These are phyloP conservation scores for Dinothrombium tinctorium DNA, from an alignment of 1,140 invertebrate genomes.

Conservation along the genomic window DNA sequence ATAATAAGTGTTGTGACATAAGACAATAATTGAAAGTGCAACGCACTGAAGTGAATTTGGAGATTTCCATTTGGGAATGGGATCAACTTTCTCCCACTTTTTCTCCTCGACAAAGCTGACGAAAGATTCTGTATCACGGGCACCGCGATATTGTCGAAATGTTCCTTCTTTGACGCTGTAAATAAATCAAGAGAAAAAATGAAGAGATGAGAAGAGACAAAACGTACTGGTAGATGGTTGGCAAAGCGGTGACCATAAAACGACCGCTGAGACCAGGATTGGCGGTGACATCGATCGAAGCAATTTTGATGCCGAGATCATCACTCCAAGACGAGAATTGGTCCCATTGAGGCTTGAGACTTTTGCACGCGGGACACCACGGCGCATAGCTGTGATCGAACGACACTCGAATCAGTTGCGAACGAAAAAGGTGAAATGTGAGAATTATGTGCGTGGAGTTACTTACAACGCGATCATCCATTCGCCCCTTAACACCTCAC, in stretches of 20 bases:
- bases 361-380: slow-evolving; percentile 94
- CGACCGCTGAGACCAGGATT: slow-evolving; percentile 61
- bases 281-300: slow-evolving; percentile 66
- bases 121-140: slow-evolving; percentile 62
- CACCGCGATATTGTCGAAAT: slow-evolving; percentile 77
- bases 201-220: slow-evolving; percentile 1
- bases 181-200: slow-evolving; percentile 13
- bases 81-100: slow-evolving; percentile 63
- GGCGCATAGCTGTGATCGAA: too few relatives aligned
- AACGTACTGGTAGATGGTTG: slow-evolving; percentile 92
- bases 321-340: slow-evolving; percentile 52
- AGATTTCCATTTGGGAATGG: slow-evolving; percentile 64
- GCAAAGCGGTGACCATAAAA: slow-evolving; percentile 94
- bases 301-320: slow-evolving; percentile 59
- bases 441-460: too few relatives aligned
- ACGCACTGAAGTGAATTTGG: slow-evolving; percentile 56
- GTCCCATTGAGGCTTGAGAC: slow-evolving; percentile 66
- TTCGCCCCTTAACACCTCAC: slow-evolving; percentile 52
- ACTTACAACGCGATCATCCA: slow-evolving; percentile 98
- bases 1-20: not conserved
- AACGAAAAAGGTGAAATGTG: too few relatives aligned
- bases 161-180: slow-evolving; percentile 74
- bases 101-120: slow-evolving; percentile 64
- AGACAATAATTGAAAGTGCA: slow-evolving; percentile 4
- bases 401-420: too few relatives aligned